These are phyloP conservation scores for Coregonus clupeaformis DNA, from an alignment of 2,113 vertebrate genomes.

Conservation along the genomic window DNA sequence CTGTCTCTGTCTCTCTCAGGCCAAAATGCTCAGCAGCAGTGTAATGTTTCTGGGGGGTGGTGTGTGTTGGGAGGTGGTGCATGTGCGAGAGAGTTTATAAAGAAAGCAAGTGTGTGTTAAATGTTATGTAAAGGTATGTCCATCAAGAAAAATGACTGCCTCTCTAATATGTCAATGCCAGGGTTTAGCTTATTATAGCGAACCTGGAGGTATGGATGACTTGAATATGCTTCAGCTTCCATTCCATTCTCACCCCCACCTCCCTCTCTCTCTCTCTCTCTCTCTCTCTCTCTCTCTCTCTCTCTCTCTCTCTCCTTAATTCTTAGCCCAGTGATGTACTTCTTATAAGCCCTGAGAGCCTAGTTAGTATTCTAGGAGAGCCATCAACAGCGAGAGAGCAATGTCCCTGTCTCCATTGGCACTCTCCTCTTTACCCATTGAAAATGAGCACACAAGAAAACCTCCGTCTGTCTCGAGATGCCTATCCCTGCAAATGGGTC, in stretches of 20 bases:
- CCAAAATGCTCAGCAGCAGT: too few relatives aligned
- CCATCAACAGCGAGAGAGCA: conserved; percentile 25
- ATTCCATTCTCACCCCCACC: too few relatives aligned
- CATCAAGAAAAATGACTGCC: too few relatives aligned
- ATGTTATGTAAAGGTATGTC: too few relatives aligned
- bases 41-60: too few relatives aligned
- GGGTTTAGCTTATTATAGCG: too few relatives aligned
- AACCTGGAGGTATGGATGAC: too few relatives aligned
- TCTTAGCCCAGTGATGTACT: conserved; percentile 29
- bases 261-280: conserved; percentile 12
- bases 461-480: conserved; percentile 22
- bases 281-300: background rate
- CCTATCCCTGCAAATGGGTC: conserved; percentile 47
- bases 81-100: too few relatives aligned
- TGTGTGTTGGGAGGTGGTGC: too few relatives aligned
- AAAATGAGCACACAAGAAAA: conserved; percentile 23
- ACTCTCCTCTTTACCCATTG: conserved; percentile 32
- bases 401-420: conserved; percentile 39
- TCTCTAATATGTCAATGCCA: too few relatives aligned
- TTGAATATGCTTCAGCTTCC: conserved; percentile 19
- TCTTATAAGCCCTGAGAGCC: conserved; percentile 35
- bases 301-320: conserved; percentile 12
- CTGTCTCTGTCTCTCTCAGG: too few relatives aligned
- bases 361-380: conserved; percentile 44
- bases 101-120: too few relatives aligned